phyloP scores from a whole-genome alignment of 2,797 vertebrate species.

The Sebastes hubbsi region DNA sequence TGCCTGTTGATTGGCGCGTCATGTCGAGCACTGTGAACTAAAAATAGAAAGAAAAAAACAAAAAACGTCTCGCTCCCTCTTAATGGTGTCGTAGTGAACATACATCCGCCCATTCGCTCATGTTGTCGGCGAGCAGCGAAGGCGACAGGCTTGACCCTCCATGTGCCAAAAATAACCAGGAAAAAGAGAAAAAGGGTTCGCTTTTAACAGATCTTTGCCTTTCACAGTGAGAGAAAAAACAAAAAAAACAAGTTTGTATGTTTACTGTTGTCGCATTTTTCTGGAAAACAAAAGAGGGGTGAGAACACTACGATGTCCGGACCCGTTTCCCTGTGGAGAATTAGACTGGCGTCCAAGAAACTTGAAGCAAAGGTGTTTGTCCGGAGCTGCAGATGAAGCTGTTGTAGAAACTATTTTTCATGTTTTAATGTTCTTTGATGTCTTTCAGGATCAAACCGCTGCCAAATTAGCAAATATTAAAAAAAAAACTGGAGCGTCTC shows the following conservation, averaged over 20 bases:
- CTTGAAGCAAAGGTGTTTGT: conserved; percentile 31
- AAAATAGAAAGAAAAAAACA: background rate
- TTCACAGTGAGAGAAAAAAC: conserved; percentile 37
- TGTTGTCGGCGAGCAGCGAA: conserved; percentile 8
- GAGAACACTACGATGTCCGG: conserved; percentile 11
- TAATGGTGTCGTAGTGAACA: conserved; percentile 19
- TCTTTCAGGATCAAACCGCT: background rate
- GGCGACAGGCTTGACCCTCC: conserved; percentile 20
- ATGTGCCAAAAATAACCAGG: conserved; percentile 72
- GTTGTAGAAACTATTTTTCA: conserved; percentile 13
- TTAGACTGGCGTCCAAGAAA: conserved; percentile 17
- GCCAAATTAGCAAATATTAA: background rate
- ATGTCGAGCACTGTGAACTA: conserved; percentile 68
- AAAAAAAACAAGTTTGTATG: conserved; percentile 49
- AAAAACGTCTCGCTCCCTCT: background rate
- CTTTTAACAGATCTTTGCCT: conserved; percentile 44
- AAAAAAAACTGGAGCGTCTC: background rate
- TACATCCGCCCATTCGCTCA: background rate
- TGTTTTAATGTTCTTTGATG: background rate
- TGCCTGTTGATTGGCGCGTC: conserved; percentile 35
- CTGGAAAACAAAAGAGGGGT: conserved; percentile 21
- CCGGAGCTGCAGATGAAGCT: conserved; percentile 21
- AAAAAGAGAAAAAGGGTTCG: conserved; percentile 11
- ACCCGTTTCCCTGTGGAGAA: conserved; percentile 40
- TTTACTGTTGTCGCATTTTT: conserved; percentile 59